phyloP scores from a whole-genome alignment of 2,113 vertebrate genomes.

The Grammatotria lemairii region DNA sequence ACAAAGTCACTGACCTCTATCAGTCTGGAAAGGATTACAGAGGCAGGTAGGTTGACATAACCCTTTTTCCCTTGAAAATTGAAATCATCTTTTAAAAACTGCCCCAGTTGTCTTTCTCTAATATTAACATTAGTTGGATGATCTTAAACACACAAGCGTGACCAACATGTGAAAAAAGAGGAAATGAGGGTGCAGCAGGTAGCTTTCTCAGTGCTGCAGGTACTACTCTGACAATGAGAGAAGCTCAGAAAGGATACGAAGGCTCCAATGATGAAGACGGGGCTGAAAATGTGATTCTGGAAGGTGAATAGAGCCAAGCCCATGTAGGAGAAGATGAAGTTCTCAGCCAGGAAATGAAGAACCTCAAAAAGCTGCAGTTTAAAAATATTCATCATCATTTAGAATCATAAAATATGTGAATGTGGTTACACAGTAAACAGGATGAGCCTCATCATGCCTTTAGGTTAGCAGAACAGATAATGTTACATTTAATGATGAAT shows the following conservation, averaged over 20 bases:
- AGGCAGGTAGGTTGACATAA: neutral
- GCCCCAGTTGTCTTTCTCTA: neutral
- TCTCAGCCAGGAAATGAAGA: conserved; percentile 94
- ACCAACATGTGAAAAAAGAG: neutral
- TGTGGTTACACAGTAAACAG: neutral
- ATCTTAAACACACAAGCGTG: neutral
- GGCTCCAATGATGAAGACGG: conserved; percentile 89
- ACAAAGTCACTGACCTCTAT: neutral
- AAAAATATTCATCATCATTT: neutral
- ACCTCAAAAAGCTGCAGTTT: conserved; percentile 85
- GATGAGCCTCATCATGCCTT: neutral
- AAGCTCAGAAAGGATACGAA: conserved; percentile 85
- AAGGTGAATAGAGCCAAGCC: conserved; percentile 95
- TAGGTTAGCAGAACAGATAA: neutral
- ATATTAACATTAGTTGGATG: neutral
- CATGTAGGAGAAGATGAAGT: conserved; percentile 99
- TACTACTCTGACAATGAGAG: neutral
- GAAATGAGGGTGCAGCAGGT: neutral
- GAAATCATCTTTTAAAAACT: neutral
- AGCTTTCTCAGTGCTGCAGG: neutral
- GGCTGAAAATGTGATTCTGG: conserved; percentile 96
- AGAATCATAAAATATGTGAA: neutral
- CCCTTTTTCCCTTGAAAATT: neutral
- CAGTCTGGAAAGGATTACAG: neutral
- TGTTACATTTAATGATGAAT: neutral